Percentiles rank a stretch among this genome's conserved stretches.
These are phyloP conservation scores for Gymnobelideus leadbeateri DNA, from an alignment of 2,113 vertebrate species.

Conservation along the genomic window DNA sequence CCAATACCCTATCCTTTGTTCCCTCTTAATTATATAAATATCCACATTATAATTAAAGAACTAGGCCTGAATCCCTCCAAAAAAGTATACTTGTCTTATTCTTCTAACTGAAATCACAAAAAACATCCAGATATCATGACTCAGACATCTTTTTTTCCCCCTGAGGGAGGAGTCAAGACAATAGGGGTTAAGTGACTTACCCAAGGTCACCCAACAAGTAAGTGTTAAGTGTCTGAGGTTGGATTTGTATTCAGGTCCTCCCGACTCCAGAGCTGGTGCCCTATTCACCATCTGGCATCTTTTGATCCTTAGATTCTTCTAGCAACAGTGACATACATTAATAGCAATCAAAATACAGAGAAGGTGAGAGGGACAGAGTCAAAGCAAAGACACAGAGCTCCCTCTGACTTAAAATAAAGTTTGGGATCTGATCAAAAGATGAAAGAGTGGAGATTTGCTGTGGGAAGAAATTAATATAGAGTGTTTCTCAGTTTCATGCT, in stretches of 20 bases:
- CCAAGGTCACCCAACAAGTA: too few relatives aligned
- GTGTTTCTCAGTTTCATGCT: constrained; percentile 35
- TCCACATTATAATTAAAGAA: neutral
- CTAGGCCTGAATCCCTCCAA: neutral
- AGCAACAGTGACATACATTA: constrained; percentile 13
- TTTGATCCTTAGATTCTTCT: constrained; percentile 6
- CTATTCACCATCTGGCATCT: neutral
- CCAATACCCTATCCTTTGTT: accelerated
- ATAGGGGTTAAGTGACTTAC: too few relatives aligned
- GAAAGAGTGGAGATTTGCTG: constrained; percentile 37
- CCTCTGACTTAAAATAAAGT: neutral
- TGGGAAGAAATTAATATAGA: neutral
- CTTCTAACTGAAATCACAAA: neutral
- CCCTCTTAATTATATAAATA: neutral
- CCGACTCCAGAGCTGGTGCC: too few relatives aligned
- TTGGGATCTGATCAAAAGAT: constrained; percentile 11
- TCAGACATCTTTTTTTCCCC: neutral
- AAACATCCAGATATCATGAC: neutral
- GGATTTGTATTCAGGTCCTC: too few relatives aligned
- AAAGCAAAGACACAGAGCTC: constrained; percentile 27
- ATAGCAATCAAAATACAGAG: constrained; percentile 56
- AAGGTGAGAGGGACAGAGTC: constrained; percentile 26
- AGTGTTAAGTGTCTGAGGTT: too few relatives aligned
- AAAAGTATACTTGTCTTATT: neutral
- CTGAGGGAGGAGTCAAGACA: too few relatives aligned